A percentile compares a stretch with the other conserved stretches of the same genome.
phyloP scores from a whole-genome alignment of 2,797 vertebrate species.

The Smutsia gigantea region DNA sequence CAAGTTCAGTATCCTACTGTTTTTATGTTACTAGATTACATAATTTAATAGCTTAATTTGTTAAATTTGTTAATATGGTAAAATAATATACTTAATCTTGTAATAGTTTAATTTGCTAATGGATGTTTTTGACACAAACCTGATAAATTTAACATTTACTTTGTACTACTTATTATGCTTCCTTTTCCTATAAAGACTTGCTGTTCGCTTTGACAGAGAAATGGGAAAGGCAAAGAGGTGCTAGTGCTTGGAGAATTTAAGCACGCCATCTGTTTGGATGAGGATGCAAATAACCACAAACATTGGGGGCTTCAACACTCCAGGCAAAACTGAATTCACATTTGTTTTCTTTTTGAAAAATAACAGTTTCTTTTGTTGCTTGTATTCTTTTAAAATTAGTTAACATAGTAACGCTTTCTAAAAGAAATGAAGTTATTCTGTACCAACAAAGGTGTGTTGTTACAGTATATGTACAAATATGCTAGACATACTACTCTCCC shows the following conservation, averaged over 20 bases:
- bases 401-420: slow-evolving; percentile 14
- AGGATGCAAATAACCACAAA: slow-evolving; percentile 54
- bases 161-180: not conserved
- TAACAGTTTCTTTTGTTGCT: not conserved
- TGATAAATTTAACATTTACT: not conserved
- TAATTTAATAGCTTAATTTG: not conserved
- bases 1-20: not conserved
- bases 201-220: slow-evolving; percentile 56
- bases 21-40: not conserved
- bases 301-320: slow-evolving; percentile 27
- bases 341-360: slow-evolving; percentile 59
- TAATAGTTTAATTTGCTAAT: slow-evolving; percentile 16
- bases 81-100: not conserved
- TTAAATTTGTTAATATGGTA: not conserved
- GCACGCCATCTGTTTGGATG: slow-evolving; percentile 61
- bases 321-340: slow-evolving; percentile 40
- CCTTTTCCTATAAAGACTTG: not conserved
- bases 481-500: not conserved
- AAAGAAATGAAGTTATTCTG: not conserved
- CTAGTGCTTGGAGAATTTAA: slow-evolving; percentile 54
- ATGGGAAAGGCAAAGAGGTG: slow-evolving; percentile 59
- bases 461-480: not conserved
- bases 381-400: slow-evolving; percentile 26
- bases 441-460: not conserved
- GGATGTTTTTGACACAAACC: not conserved